Conservation (phyloP, 2,888 invertebrate genomes). For the Hedya salicella region DNA sequence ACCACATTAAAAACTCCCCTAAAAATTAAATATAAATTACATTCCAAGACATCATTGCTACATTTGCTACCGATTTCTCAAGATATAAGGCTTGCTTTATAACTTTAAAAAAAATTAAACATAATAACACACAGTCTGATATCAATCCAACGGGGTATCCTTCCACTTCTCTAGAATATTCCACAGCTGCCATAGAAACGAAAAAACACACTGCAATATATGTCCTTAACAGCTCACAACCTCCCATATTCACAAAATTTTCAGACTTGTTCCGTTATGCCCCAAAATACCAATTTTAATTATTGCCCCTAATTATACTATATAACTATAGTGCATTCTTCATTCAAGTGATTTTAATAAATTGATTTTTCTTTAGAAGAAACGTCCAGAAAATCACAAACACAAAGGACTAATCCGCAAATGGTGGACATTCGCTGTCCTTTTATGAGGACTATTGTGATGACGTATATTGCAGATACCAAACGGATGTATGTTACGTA, state of each 20-base stretch:
- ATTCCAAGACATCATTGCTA: too few species aligned
- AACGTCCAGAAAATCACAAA: slow-evolving; percentile 3
- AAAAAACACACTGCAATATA: slow-evolving; percentile 7
- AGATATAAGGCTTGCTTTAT: too few species aligned
- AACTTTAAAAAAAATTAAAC: too few species aligned
- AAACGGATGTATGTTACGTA: too few species aligned
- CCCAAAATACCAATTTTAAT: background rate
- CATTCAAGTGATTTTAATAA: too few species aligned
- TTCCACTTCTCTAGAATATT: slow-evolving; percentile 8
- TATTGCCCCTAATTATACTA: too few species aligned
- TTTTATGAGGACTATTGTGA: background rate
- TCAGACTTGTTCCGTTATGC: background rate
- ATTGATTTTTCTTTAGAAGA: too few species aligned
- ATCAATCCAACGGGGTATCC: slow-evolving; percentile 3
- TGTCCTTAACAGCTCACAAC: background rate
- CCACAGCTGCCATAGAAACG: slow-evolving; percentile 3
- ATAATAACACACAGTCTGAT: slow-evolving; percentile 13
- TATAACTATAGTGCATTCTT: too few species aligned
- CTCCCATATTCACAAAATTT: slow-evolving; percentile 11
- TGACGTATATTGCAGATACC: too few species aligned
- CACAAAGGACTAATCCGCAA: background rate
- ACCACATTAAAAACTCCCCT: too few species aligned
- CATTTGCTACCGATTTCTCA: too few species aligned
- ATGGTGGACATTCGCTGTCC: slow-evolving; percentile 4
- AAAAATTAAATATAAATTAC: too few species aligned